Evolutionary conservation across 1,140 invertebrate genomes (phyloP).

Genomic region (Trypoxylus dichotomus): DNA sequence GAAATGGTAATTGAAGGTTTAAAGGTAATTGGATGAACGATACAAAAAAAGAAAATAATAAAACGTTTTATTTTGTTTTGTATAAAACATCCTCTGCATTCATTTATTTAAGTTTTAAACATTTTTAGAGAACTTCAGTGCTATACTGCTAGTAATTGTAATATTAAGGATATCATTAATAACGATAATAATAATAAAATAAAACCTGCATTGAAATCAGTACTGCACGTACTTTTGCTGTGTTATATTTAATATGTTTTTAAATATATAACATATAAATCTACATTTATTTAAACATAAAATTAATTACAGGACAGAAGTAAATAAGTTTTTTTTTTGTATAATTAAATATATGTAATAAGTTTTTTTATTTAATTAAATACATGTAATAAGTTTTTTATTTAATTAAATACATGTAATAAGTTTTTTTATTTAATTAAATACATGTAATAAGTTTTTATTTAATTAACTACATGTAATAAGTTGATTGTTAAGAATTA

Average conservation of each 20-base stretch:
- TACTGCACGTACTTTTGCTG: background rate
- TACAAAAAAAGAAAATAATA: no score
- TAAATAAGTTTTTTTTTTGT: no score
- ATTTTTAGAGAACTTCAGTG: no score
- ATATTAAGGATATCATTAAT: no score
- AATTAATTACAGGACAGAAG: background rate
- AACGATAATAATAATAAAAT: no score
- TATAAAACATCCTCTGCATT: no score
- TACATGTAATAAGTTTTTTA: no score
- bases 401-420: conserved; percentile 11
- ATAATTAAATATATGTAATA: background rate
- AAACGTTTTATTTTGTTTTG: no score
- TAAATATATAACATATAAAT: background rate
- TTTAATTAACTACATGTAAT: conserved; percentile 4
- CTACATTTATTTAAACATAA: conserved; percentile 4
- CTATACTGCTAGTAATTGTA: no score
- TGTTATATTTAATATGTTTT: background rate
- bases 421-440: background rate
- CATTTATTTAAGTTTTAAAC: no score
- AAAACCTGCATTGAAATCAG: no score
- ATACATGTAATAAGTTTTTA: background rate
- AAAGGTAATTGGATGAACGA: background rate
- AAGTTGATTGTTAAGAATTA: no score
- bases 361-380: background rate
- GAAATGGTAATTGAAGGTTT: background rate